Evolutionary conservation across 2,797 vertebrate genomes (phyloP), one percentile per base, ranked within the genome.

Genomic region (Melanogrammus aeglefinus): DNA sequence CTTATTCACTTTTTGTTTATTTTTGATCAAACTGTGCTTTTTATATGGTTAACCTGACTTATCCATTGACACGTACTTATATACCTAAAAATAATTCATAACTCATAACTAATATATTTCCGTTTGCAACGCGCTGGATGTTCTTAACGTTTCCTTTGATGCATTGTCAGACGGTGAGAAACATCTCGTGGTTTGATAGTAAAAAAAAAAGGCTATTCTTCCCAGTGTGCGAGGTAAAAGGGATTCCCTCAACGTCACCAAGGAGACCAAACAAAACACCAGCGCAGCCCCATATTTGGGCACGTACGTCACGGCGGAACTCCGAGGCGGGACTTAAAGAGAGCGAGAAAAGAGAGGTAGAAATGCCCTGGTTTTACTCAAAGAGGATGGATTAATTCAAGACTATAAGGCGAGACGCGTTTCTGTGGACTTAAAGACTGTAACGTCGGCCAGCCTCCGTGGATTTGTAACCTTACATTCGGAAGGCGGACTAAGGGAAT

Each of bases 291-390:
- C 95, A 94, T 95, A 98, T 97, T 96, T 99, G 97, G 97, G 90
- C 96, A 96, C 91, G 93, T 98, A 97, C 97, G 97, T 98, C 97
- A 99, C 97, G 98, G 95, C 97, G 97, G 96, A 97, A 96, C 96
- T 94, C 95, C 95, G 89, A 91, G 95, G 96, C 92, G 95, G 95
- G 87, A 89, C 87, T 80, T 91, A 78, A 83, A 21, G 72, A 35
- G 8, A 73, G 18, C 14, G 35, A 73, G 21, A n/a, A 73, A 73
- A 38, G 33, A 73, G 35, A 38, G 35, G 47, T 93, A 91, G 89
- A 91, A 92, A 89, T 86, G 83, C 80, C 83, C 77, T 76, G 86
- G 85, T 81, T 88, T 82, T 90, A 89, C 76, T 85, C 82, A 87
- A 82, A 79, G 87, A 91, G 87, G 91, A 91, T 88, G 88, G 92